Percentiles rank a stretch among this genome's conserved stretches.
Evolutionary conservation across 2,797 vertebrate species (phyloP).

Genomic region (Loris lydekkerianus): DNA sequence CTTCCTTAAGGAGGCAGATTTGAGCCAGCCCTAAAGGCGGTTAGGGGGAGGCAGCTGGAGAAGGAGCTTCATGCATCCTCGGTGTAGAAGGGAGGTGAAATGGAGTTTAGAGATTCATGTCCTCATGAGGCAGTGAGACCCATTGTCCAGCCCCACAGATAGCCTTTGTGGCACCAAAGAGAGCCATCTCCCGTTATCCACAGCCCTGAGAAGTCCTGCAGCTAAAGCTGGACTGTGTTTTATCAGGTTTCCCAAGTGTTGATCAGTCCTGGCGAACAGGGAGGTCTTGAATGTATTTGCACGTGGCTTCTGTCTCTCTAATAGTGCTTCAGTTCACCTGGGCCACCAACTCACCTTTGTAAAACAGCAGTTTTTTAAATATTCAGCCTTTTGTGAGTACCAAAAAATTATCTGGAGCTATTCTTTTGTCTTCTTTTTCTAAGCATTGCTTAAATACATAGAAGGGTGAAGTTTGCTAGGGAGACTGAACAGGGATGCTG

Average conservation of each 20-base stretch:
- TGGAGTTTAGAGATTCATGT: neutral
- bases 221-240: neutral
- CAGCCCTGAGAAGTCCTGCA: neutral
- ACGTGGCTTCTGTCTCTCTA: neutral
- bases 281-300: neutral
- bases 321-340: neutral
- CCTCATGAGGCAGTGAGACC: neutral
- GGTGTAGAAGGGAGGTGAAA: too few relatives aligned
- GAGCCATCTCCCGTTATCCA: neutral
- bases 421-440: neutral
- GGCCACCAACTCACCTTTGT: neutral
- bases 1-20: neutral
- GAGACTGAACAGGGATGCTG: neutral
- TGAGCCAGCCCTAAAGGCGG: neutral
- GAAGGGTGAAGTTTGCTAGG: neutral
- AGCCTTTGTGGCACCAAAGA: neutral
- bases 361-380: slow-evolving; percentile 2
- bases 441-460: neutral
- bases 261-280: neutral
- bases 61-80: neutral
- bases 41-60: neutral
- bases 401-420: neutral
- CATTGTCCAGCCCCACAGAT: neutral
- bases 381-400: neutral
- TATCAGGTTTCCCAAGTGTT: neutral